A percentile compares a stretch with the other conserved stretches of the same genome.
Conservation (phyloP, 2,797 vertebrate genomes). For the Ciconia nigra region DNA sequence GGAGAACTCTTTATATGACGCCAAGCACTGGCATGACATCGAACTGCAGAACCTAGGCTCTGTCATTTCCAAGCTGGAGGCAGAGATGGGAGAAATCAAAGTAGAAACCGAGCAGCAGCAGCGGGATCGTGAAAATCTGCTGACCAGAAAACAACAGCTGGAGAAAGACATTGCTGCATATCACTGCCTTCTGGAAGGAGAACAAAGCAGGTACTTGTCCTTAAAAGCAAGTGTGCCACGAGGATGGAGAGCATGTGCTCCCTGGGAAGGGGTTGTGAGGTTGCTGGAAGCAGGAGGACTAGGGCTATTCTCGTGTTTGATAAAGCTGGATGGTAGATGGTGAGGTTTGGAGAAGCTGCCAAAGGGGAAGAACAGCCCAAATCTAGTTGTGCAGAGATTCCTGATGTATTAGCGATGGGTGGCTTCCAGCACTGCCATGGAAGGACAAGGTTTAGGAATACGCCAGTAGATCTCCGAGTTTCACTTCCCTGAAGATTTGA, state of each 20-base stretch:
- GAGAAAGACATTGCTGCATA: conserved; percentile 86
- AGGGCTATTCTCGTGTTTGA: not conserved
- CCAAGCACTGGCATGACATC: conserved; percentile 90
- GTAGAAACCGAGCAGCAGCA: conserved; percentile 86
- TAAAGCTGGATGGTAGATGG: not conserved
- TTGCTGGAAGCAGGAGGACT: not conserved
- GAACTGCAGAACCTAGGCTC: conserved; percentile 92
- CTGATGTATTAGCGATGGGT: not conserved
- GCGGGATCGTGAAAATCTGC: conserved; percentile 80
- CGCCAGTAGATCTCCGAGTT: not conserved
- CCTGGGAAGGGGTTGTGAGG: not conserved
- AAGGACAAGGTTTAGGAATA: not conserved
- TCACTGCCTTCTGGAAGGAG: conserved; percentile 89
- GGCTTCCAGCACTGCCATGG: not conserved
- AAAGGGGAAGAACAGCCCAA: not conserved
- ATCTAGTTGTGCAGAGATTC: not conserved
- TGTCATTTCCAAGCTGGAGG: conserved; percentile 86
- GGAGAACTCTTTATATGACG: conserved; percentile 86
- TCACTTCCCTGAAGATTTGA: not conserved
- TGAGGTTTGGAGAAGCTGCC: not conserved
- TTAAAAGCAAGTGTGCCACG: not conserved
- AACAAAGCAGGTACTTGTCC: conserved; percentile 79
- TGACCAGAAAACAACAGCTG: conserved; percentile 83
- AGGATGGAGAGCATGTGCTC: not conserved
- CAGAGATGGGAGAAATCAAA: conserved; percentile 85